Evolutionary conservation across 2,797 vertebrate species (phyloP).

Genomic region (Pogonophryne albipinna): DNA sequence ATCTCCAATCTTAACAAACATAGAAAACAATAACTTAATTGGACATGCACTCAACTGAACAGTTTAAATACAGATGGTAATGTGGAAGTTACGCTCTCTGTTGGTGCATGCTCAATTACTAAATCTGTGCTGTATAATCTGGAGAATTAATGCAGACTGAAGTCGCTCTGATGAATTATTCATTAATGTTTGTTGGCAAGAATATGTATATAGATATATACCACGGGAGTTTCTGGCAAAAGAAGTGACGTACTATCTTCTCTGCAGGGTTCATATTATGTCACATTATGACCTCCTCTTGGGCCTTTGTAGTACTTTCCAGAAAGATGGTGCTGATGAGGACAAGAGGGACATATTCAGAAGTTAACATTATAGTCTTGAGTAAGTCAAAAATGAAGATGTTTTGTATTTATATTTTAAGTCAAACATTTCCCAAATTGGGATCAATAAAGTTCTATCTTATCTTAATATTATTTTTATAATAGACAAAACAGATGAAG

Average conservation of each 20-base stretch:
- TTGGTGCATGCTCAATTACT: not conserved
- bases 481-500: not conserved
- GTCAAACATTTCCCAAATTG: no score
- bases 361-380: not conserved
- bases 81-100: conserved; percentile 1
- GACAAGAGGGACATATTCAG: conserved; percentile 10
- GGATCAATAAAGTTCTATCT: no score
- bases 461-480: not conserved
- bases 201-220: conserved; percentile 10
- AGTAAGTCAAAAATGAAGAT: not conserved
- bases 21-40: not conserved
- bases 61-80: conserved; percentile 12
- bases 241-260: conserved; percentile 39
- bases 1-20: not conserved
- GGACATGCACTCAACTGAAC: not conserved
- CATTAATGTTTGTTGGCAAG: conserved; percentile 57
- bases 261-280: conserved; percentile 19
- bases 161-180: conserved; percentile 62
- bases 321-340: conserved; percentile 26
- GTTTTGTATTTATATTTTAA: not conserved
- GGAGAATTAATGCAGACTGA: conserved; percentile 26
- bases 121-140: conserved; percentile 39
- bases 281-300: conserved; percentile 23
- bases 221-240: conserved; percentile 48
- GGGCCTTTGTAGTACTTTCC: conserved; percentile 8